Conservation (phyloP, 2,888 invertebrate genomes). For the Apamea sordens region DNA sequence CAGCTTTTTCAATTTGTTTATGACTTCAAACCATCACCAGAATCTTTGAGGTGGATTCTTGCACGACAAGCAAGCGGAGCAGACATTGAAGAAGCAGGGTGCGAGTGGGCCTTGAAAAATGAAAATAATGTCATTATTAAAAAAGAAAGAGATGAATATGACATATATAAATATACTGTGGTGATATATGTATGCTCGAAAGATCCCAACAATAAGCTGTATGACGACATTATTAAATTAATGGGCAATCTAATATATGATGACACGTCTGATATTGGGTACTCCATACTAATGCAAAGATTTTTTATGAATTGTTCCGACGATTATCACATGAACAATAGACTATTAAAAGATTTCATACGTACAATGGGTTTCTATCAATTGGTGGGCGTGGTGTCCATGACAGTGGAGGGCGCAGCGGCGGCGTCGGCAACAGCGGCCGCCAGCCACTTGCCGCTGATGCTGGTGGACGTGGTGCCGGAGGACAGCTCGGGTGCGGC, state of each 20-base stretch:
- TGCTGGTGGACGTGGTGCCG: constrained; percentile 47
- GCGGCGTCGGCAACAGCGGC: constrained; percentile 39
- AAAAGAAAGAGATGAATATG: background rate
- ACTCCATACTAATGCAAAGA: background rate
- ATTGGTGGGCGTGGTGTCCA: constrained; percentile 44
- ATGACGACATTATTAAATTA: background rate
- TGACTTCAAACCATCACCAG: constrained; percentile 32
- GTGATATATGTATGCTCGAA: constrained; percentile 1
- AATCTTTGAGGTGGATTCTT: constrained; percentile 41
- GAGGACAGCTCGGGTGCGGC: background rate
- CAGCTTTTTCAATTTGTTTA: constrained; percentile 28
- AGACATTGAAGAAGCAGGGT: background rate
- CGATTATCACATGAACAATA: constrained; percentile 5
- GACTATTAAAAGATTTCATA: background rate
- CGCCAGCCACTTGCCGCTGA: background rate
- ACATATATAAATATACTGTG: constrained; percentile 53
- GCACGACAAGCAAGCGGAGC: constrained; percentile 25
- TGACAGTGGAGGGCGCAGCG: constrained; percentile 18
- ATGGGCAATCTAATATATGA: fast-evolving
- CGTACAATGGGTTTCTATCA: background rate
- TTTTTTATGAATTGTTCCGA: constrained; percentile 25
- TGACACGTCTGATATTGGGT: background rate
- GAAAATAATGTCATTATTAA: background rate
- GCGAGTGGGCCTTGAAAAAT: background rate
- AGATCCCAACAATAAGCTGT: background rate